Percentiles rank a stretch among this genome's conserved stretches.
Conservation (phyloP, 2,113 vertebrate genomes). For the Caracal caracal region DNA sequence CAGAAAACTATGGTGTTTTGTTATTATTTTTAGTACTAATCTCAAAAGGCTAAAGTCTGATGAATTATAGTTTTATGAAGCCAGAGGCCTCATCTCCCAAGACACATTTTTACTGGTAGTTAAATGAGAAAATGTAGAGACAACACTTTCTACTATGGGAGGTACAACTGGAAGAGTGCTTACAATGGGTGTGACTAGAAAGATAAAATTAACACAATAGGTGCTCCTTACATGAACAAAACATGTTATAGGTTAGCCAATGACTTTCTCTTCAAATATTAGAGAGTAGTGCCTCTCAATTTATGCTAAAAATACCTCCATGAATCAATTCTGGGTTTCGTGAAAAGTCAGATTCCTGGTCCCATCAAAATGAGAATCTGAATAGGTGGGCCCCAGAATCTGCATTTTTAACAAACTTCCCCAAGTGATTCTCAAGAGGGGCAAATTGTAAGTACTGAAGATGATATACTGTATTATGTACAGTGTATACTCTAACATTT, state of each 20-base stretch:
- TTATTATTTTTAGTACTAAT: constrained; percentile 32
- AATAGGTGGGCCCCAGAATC: neutral
- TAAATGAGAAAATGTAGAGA: constrained; percentile 40
- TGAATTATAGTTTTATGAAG: constrained; percentile 16
- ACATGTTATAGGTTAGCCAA: neutral
- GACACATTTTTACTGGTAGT: neutral
- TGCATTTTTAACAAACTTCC: neutral
- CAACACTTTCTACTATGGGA: neutral
- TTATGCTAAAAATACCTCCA: neutral
- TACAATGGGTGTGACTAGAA: neutral
- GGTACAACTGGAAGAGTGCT: neutral
- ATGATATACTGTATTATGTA: neutral
- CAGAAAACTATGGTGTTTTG: constrained; percentile 25
- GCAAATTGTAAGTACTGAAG: neutral
- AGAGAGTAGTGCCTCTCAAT: neutral
- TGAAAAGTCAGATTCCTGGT: neutral
- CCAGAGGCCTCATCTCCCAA: neutral
- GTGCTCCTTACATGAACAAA: neutral
- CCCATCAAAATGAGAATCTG: neutral
- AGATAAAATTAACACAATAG: neutral
- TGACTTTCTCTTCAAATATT: constrained; percentile 2
- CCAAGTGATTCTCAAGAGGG: neutral
- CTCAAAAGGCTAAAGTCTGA: constrained; percentile 29
- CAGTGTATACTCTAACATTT: neutral
- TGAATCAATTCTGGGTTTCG: neutral